Conservation (phyloP, 1,140 invertebrate species). For the Zophobas atratus region DNA sequence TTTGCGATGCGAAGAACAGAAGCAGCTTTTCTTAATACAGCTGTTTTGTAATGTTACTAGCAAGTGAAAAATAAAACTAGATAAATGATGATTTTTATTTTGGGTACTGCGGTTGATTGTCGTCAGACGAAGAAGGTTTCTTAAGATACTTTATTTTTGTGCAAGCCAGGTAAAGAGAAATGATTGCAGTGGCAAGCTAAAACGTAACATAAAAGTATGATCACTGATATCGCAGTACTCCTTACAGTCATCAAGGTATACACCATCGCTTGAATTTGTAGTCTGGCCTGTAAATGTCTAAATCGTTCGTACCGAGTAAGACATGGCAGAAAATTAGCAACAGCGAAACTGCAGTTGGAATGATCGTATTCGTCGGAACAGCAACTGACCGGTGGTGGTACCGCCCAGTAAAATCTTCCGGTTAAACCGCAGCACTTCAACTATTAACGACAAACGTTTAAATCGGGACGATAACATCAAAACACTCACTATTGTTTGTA, state of each 20-base stretch:
- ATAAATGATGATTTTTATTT: too few species aligned
- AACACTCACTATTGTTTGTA: too few species aligned
- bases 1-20: background rate
- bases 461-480: background rate
- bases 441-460: background rate
- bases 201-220: background rate
- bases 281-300: background rate
- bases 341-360: background rate
- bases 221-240: too few species aligned
- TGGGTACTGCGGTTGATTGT: background rate
- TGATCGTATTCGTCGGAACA: background rate
- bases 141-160: slow-evolving; percentile 1
- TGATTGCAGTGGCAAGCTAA: background rate
- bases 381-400: background rate
- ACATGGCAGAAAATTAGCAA: background rate
- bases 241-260: too few species aligned
- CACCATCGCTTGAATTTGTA: background rate
- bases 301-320: background rate
- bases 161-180: background rate
- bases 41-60: too few species aligned
- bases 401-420: background rate
- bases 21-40: background rate
- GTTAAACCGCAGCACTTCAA: background rate
- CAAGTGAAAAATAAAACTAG: too few species aligned
- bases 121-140: background rate